phyloP scores from a whole-genome alignment of 2,113 vertebrate species.

The Cottus gobio region DNA sequence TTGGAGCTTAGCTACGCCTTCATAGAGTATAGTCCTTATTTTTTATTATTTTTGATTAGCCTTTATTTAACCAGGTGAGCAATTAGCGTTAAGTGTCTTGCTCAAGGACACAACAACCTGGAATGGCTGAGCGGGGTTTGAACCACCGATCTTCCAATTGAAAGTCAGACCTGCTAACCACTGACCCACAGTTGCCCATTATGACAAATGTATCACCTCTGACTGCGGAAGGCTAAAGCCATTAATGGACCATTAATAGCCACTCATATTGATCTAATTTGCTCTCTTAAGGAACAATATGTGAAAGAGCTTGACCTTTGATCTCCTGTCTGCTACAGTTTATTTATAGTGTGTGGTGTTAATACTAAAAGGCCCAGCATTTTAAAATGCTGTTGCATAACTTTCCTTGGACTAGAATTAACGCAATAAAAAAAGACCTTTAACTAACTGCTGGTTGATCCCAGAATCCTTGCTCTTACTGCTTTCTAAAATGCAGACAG shows the following conservation, averaged over 20 bases:
- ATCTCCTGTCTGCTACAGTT: constrained; percentile 8
- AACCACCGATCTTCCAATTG: too few species aligned
- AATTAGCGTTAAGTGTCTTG: too few species aligned
- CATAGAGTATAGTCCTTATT: not conserved
- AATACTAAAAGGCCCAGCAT: not conserved
- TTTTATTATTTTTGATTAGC: too few species aligned
- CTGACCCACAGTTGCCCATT: too few species aligned
- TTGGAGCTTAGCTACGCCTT: not conserved
- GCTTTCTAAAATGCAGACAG: not conserved
- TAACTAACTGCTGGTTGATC: constrained; percentile 2
- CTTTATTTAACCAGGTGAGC: too few species aligned
- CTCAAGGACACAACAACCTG: too few species aligned
- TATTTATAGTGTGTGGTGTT: not conserved
- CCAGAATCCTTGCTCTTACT: not conserved
- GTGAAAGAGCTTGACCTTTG: constrained; percentile 46
- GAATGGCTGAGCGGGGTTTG: too few species aligned
- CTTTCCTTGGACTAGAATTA: not conserved
- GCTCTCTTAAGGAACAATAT: constrained; percentile 35
- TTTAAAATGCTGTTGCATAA: constrained; percentile 1
- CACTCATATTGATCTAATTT: constrained; percentile 40
- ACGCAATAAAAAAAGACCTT: not conserved
- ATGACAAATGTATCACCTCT: constrained; percentile 9
- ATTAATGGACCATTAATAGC: constrained; percentile 2
- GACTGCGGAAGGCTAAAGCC: not conserved
- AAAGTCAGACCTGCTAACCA: too few species aligned